Evolutionary conservation across 2,888 invertebrate species (phyloP).

Genomic region (Dysmachus trigonus): DNA sequence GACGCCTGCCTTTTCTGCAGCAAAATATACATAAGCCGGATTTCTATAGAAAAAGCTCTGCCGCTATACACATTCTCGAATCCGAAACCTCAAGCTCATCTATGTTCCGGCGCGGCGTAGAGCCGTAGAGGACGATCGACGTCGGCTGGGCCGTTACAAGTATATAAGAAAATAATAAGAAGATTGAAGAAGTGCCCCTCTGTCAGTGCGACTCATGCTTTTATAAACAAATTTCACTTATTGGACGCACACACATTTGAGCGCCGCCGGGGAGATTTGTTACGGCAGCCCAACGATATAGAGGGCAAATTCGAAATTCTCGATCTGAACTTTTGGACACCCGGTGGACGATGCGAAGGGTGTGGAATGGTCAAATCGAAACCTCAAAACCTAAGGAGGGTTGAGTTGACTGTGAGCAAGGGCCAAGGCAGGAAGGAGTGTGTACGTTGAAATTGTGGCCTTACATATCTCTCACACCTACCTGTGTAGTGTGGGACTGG

Average conservation of each 20-base stretch:
- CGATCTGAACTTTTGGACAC: neutral
- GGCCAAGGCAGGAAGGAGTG: too few relatives aligned
- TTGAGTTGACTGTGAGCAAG: too few relatives aligned
- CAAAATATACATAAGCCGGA: too few relatives aligned
- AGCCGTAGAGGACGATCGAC: neutral
- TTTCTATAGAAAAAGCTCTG: slow-evolving; percentile 6
- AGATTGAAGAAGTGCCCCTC: neutral
- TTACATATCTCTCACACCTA: too few relatives aligned
- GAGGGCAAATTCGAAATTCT: neutral
- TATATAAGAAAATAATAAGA: neutral
- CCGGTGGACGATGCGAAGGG: neutral
- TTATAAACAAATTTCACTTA: slow-evolving; percentile 3
- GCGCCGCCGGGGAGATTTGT: neutral
- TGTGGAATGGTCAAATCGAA: neutral
- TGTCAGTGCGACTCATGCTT: neutral
- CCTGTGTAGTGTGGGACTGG: too few relatives aligned
- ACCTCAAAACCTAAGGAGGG: neutral
- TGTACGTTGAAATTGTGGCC: too few relatives aligned
- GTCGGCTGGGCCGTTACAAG: neutral
- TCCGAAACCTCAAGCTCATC: too few relatives aligned
- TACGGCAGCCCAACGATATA: neutral
- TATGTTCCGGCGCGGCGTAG: neutral
- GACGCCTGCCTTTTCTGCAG: neutral
- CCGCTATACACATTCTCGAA: slow-evolving; percentile 1
- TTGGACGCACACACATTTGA: neutral